Evolutionary conservation across 2,113 vertebrate genomes (phyloP).

Genomic region (Vombatus ursinus): DNA sequence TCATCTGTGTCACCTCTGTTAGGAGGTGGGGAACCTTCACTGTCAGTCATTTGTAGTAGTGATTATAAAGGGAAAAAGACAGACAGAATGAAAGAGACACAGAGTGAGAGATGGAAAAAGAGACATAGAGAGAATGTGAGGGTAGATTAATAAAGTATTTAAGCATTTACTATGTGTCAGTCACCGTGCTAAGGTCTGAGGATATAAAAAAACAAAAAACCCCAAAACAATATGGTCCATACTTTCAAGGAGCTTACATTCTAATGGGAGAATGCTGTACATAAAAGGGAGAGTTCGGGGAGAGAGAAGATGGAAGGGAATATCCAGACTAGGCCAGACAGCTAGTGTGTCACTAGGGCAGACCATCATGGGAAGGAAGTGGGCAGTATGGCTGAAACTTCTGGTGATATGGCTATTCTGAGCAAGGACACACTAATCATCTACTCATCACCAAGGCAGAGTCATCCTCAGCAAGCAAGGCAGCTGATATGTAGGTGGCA

Average conservation of each 20-base stretch:
- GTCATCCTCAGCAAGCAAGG: not conserved
- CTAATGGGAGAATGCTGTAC: not conserved
- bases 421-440: not conserved
- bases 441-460: not conserved
- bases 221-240: too few species aligned
- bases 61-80: too few species aligned
- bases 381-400: not conserved
- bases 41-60: not conserved
- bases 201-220: too few species aligned
- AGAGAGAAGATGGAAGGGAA: not conserved
- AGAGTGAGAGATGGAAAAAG: too few species aligned
- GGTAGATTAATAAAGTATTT: too few species aligned
- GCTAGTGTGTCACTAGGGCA: not conserved
- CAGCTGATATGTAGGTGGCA: not conserved
- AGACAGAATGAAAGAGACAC: too few species aligned
- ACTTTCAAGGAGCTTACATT: too few species aligned
- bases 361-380: not conserved
- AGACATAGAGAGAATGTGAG: too few species aligned
- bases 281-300: not conserved
- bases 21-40: not conserved
- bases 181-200: too few species aligned
- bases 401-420: not conserved
- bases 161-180: too few species aligned
- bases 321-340: not conserved
- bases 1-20: not conserved